Base-by-base conservation (phyloP, 35 echinoderm and acorn worm species). In the Lytechinus variegatus region DNA sequence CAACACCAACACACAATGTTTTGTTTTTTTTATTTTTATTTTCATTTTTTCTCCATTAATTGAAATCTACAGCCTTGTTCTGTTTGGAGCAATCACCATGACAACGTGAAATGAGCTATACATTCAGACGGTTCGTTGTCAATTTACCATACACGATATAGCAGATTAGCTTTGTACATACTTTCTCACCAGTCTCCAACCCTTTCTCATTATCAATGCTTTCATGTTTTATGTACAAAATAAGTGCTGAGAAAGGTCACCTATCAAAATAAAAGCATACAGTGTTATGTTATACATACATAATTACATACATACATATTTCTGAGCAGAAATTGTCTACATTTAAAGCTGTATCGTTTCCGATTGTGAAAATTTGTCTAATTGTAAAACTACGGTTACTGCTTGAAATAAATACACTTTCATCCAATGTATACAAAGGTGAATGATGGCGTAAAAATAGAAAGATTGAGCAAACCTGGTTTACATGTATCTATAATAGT, bases 221-320 rank as follows among this genome's bases (percentile, higher is more conserved):
- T 90, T 44, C 52, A 90, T 51, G 29, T 90, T 90, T 90, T 90
- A 90, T 90, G 10, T 90, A 90, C 88, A 90, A 90, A 90, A 90
- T 54, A 79, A 33, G 88, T 90, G 88, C 88, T 90, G 88, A 54
- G 52, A 90, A 90, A 90, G 33, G 28, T 51, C 52, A 52, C 52
- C 52, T 90, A 52, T 90, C 88, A 90, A 54, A 90, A 90, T 55
- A 93, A 93, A 93, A 93, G 55, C 92, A 93, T 93, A 93, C 92
- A 93, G 19, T 93, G 53, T 93, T 27, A 93, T 93, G 57, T 55
- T 27, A 55, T 93, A 93, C 92, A 93, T 93, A 93, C 28, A 93
- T 93, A 58, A 9, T 58, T 58, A 93, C 54, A 93, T 79, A 79
- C 66, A 79, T 79, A 90, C 88, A 90, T 90, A 90, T 28, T 90